Evolutionary conservation across 1,140 invertebrate species (phyloP).

Genomic region (Brachystomella parvula): DNA sequence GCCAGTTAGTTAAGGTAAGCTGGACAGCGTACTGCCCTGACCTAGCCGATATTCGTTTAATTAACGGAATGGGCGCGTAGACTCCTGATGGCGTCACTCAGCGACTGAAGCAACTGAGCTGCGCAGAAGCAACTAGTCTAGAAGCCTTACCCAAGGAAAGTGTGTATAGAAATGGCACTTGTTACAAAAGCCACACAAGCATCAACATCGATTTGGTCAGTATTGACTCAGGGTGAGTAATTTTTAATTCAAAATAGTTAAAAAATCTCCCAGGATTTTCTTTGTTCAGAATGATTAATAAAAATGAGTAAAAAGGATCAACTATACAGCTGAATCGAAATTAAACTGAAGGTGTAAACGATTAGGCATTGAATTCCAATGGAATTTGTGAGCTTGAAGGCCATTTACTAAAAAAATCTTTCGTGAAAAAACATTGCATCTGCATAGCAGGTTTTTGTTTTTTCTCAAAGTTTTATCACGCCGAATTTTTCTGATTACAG

Average conservation of each 20-base stretch:
- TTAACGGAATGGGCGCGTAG: not conserved
- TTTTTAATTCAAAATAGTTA: not conserved
- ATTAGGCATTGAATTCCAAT: too few relatives aligned
- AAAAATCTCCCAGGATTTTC: not conserved
- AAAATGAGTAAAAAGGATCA: not conserved
- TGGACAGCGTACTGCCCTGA: not conserved
- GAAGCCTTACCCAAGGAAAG: not conserved
- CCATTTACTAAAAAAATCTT: too few relatives aligned
- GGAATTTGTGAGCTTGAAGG: too few relatives aligned
- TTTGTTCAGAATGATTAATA: not conserved
- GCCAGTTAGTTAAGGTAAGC: not conserved
- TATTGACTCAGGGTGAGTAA: not conserved
- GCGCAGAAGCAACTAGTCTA: not conserved
- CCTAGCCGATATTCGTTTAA: too few relatives aligned
- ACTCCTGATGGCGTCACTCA: not conserved
- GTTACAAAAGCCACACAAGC: not conserved
- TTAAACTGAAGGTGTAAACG: too few relatives aligned
- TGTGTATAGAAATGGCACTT: conserved; percentile 3
- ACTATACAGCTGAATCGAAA: not conserved
- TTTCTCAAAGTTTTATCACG: too few relatives aligned
- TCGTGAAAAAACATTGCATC: too few relatives aligned
- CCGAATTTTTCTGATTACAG: too few relatives aligned
- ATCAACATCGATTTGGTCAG: not conserved
- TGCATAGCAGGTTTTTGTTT: too few relatives aligned
- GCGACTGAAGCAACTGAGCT: not conserved